Evolutionary conservation across 2,888 invertebrate genomes (phyloP), one percentile per base, ranked within the genome.

Genomic region (Tenodera sinensis): DNA sequence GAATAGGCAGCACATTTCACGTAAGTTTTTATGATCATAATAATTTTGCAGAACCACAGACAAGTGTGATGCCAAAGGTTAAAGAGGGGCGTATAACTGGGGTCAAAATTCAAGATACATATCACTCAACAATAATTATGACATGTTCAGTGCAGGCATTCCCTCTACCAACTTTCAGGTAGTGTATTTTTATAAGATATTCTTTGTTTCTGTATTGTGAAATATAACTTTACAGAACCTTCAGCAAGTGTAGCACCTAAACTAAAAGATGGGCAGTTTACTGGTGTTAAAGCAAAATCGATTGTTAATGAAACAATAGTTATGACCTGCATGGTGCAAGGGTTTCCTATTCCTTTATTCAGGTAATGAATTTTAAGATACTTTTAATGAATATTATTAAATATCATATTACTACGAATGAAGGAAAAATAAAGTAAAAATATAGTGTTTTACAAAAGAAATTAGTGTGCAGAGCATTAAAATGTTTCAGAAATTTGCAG

Each of bases 141-240:
- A 93, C 94, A 34, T 95, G 95, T 92, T 95, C 94, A 92, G 95
- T 95, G 84, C 95, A 95, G 92, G 95, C 94, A 89, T 94, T 93
- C 92, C 94, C 94, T 30, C 92, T 93, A 47, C 94, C 94, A 87
- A 90, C 92, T 91, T 94, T 94, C 93, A 94, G 94, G 94, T 94
- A 93, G 91, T 28, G 88, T 34, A 88, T 88, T 71, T 54, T 71
- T 20, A 71, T 20, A 20, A 20, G 20, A 71, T 25, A 71, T 71
- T 71, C 54, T 20, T 71, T 54, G 3, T 54, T 71, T 71, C 20
- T 71, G 54, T 20, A 71, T 81, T 88, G 54, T 71, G 25, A 83
- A 83, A n/a, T n/a, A 90, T 90, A 92, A 92, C 83, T 85, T 91
- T 90, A 15, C 89, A 92, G 92, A 91, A 87, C 92, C 92, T 14